Conservation (phyloP, 2,797 vertebrate genomes). For the Channallabes apus region DNA sequence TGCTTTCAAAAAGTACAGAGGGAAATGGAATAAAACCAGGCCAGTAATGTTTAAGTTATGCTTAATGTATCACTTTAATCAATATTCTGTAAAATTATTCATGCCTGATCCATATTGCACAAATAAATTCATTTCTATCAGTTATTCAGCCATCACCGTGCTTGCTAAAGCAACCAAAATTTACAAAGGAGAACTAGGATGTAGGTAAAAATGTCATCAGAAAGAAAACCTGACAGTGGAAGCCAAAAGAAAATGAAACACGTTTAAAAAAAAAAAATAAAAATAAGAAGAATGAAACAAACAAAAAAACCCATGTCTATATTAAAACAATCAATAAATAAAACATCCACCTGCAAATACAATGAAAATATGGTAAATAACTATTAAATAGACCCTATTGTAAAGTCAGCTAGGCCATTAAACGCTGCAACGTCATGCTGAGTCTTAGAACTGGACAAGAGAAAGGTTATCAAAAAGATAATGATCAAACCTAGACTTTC, state of each 20-base stretch:
- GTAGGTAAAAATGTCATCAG: conserved; percentile 26
- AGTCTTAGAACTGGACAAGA: conserved; percentile 40
- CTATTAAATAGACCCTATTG: conserved; percentile 48
- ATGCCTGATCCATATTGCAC: conserved; percentile 56
- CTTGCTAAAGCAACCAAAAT: conserved; percentile 37
- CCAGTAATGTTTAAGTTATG: conserved; percentile 27
- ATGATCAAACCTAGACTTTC: conserved; percentile 36
- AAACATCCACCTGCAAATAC: conserved; percentile 53
- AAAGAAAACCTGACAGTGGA: conserved; percentile 26
- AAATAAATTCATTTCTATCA: conserved; percentile 32
- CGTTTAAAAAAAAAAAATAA: not conserved
- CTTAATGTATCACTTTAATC: conserved; percentile 22
- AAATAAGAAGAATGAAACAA: not conserved
- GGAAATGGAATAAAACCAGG: conserved; percentile 45
- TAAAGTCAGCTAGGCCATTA: conserved; percentile 34
- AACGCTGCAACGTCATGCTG: conserved; percentile 50
- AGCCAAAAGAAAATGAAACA: conserved; percentile 16
- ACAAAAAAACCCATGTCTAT: conserved; percentile 20
- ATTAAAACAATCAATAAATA: conserved; percentile 57
- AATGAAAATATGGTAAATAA: conserved; percentile 45
- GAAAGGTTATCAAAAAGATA: conserved; percentile 21
- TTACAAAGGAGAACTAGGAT: conserved; percentile 42
- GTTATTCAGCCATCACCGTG: conserved; percentile 43
- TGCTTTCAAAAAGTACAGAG: conserved; percentile 53
- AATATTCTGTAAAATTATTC: conserved; percentile 31